A percentile compares a stretch with the other conserved stretches of the same genome.
Conservation (phyloP, 64 coral and sea anemone species). For the Orbicella faveolata region DNA sequence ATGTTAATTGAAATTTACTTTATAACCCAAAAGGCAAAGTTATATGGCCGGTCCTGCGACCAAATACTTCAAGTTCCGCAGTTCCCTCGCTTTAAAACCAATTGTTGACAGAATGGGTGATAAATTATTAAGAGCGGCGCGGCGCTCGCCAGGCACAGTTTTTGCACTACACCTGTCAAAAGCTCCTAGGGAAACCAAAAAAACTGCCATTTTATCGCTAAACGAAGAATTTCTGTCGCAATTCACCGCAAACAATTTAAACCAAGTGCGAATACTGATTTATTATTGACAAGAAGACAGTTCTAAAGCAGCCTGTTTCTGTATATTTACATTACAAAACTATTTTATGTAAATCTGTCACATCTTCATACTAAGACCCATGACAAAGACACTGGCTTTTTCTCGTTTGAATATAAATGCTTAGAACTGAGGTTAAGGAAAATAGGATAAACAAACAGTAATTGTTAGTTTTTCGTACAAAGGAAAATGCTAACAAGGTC, state of each 20-base stretch:
- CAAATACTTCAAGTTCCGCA: conserved; percentile 17
- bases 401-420: background rate
- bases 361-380: background rate
- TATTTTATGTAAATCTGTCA: conserved; percentile 14
- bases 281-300: background rate
- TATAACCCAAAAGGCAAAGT: background rate
- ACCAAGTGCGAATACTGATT: background rate
- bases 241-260: background rate
- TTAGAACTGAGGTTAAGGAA: background rate
- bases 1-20: background rate
- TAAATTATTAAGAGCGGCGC: conserved; percentile 26
- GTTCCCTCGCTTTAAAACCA: conserved; percentile 32
- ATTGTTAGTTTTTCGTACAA: background rate
- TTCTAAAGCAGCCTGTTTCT: background rate
- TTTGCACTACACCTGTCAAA: conserved; percentile 25
- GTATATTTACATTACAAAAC: conserved; percentile 26
- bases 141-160: conserved; percentile 9
- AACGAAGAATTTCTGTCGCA: background rate
- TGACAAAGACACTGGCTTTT: background rate
- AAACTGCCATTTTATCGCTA: conserved; percentile 39
- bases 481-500: background rate
- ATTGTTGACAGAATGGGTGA: conserved; percentile 46
- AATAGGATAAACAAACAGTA: background rate
- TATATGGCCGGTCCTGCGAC: background rate
- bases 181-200: background rate